A percentile compares a stretch with the other conserved stretches of the same genome.
Conservation (phyloP, 2,888 invertebrate genomes). For the Sinelater perroti region DNA sequence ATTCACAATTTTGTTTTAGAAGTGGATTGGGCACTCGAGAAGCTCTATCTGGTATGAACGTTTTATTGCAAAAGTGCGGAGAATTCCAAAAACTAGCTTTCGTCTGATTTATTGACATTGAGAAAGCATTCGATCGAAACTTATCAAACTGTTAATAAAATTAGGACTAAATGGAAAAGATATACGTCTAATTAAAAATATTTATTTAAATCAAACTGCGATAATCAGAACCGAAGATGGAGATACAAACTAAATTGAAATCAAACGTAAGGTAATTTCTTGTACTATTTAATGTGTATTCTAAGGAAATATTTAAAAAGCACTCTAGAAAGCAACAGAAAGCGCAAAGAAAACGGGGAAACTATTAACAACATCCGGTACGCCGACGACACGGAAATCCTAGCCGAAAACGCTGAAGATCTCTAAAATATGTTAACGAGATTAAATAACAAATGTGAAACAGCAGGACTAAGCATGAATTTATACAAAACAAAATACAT, state of each 20-base stretch:
- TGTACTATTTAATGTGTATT: slow-evolving; percentile 1
- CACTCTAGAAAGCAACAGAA: background rate
- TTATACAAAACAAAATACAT: slow-evolving; percentile 3
- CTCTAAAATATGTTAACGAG: background rate
- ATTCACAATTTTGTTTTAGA: slow-evolving; percentile 1
- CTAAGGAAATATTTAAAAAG: background rate
- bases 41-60: background rate
- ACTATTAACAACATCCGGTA: slow-evolving; percentile 7
- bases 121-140: background rate
- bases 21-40: slow-evolving; percentile 1
- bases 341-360: slow-evolving; percentile 2
- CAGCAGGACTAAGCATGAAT: background rate
- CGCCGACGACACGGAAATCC: background rate
- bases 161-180: background rate
- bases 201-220: background rate
- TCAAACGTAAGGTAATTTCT: background rate
- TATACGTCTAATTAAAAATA: slow-evolving; percentile 1
- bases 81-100: slow-evolving; percentile 1
- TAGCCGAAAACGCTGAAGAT: background rate
- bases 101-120: background rate
- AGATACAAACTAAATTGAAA: background rate
- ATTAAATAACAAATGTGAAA: background rate
- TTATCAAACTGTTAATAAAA: background rate
- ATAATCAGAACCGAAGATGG: slow-evolving; percentile 5
- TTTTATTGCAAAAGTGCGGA: background rate